Percentiles rank a stretch among this genome's conserved stretches.
Conservation (phyloP, 2,888 invertebrate genomes). For the Furcula furcula region DNA sequence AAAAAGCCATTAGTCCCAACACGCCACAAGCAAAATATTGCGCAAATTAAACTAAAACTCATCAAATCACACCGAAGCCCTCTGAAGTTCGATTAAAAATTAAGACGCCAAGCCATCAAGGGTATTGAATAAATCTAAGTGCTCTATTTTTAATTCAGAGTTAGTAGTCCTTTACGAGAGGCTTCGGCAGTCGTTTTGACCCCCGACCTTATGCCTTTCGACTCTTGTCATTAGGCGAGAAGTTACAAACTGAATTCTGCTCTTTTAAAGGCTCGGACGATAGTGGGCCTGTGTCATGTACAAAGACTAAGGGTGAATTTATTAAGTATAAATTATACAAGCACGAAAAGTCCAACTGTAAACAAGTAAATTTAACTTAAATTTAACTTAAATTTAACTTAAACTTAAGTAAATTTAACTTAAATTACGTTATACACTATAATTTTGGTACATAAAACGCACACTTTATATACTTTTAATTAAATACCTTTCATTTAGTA, state of each 20-base stretch:
- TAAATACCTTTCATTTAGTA: no score
- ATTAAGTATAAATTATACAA: no score
- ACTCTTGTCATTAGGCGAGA: constrained; percentile 6
- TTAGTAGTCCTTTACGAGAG: neutral
- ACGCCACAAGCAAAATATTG: no score
- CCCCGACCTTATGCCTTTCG: constrained; percentile 10
- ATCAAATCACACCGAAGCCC: constrained; percentile 4
- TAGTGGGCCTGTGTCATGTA: neutral
- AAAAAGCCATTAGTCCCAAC: no score
- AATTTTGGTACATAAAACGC: no score
- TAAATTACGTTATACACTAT: no score
- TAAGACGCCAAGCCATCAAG: constrained; percentile 3
- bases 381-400: no score
- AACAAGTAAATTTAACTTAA: no score
- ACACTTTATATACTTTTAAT: no score
- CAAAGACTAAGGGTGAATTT: no score
- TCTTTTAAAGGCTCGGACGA: constrained; percentile 1
- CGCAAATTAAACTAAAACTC: neutral
- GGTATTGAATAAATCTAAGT: constrained; percentile 14
- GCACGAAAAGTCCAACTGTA: no score
- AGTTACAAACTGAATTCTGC: constrained; percentile 4
- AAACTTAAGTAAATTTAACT: no score
- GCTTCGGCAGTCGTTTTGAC: constrained; percentile 6
- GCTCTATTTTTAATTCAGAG: constrained; percentile 13
- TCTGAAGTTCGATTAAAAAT: constrained; percentile 10